A percentile compares a stretch with the other conserved stretches of the same genome.
Evolutionary conservation across 2,888 invertebrate species (phyloP).

Genomic region (Acleris holmiana): DNA sequence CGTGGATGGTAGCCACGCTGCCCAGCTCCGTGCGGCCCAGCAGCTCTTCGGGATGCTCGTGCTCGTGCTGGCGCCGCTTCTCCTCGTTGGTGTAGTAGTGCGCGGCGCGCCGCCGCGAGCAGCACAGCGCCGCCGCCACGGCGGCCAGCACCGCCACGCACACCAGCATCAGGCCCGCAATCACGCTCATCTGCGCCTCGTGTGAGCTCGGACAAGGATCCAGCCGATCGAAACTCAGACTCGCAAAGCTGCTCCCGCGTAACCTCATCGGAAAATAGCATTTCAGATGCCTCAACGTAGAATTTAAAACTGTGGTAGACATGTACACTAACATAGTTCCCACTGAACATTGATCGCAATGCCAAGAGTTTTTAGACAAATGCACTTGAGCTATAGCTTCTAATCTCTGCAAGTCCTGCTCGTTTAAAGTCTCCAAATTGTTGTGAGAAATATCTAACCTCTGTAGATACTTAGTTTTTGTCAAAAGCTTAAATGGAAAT

Average conservation of each 20-base stretch:
- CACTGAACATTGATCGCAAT: slow-evolving; percentile 87
- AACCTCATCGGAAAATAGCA: slow-evolving; percentile 85
- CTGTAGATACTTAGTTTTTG: slow-evolving; percentile 83
- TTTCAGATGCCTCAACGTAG: slow-evolving; percentile 77
- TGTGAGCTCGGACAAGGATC: slow-evolving; percentile 77
- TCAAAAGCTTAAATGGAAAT: slow-evolving; percentile 83
- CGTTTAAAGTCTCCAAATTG: slow-evolving; percentile 86
- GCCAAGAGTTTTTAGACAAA: slow-evolving; percentile 87
- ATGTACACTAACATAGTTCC: slow-evolving; percentile 83
- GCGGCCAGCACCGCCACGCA: slow-evolving; percentile 77
- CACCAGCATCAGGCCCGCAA: slow-evolving; percentile 74
- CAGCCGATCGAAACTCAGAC: slow-evolving; percentile 61
- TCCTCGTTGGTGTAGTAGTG: slow-evolving; percentile 93
- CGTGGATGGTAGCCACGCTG: slow-evolving; percentile 72
- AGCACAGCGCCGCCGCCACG: slow-evolving; percentile 85
- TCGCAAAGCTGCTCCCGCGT: slow-evolving; percentile 68
- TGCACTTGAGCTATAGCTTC: slow-evolving; percentile 83
- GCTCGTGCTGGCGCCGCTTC: slow-evolving; percentile 75
- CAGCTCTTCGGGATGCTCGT: slow-evolving; percentile 72
- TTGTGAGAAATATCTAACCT: slow-evolving; percentile 90
- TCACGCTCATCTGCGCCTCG: slow-evolving; percentile 84
- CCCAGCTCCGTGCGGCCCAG: slow-evolving; percentile 64
- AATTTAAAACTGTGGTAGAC: slow-evolving; percentile 81
- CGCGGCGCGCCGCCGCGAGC: slow-evolving; percentile 88
- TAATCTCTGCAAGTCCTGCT: slow-evolving; percentile 82